Evolutionary conservation across 1,140 invertebrate genomes (phyloP), one percentile per base, ranked within the genome.

Genomic region (Anadara kagoshimensis): DNA sequence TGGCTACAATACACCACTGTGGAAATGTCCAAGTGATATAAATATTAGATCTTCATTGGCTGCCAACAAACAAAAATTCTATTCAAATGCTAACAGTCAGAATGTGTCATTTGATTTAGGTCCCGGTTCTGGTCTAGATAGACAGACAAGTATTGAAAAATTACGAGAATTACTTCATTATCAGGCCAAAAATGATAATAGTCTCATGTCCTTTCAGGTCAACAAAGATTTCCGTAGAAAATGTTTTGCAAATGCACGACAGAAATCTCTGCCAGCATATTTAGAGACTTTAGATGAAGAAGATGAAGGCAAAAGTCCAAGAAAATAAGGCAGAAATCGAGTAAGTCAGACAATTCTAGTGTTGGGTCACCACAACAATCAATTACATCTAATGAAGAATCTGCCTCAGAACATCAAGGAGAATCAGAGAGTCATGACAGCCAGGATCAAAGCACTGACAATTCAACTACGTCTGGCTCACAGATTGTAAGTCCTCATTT

Each of bases 221-320:
- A 69, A 63, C 14, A 58, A 64, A 43, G 57, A 71, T 66, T 26
- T 49, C 22, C 72, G 78, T 45, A 75, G 80, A n/a, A 78, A 78
- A 57, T 74, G 79, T 26, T 87, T 84, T 73, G 78, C 79, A 7
- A 66, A 54, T 51, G 59, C 65, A 22, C 74, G 82, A 20, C 84
- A 87, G 54, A 85, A 84, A 43, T 86, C 86, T 10, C 49, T 87
- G 36, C 86, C 84, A 22, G 61, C 81, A n/a, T 83, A 70, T 65
- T 70, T 87, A 11, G 86, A 87, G 57, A 84, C 84, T 16, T 49
- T 87, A 18, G 78, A 66, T 29, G 85, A 87, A 61, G 83, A 86
- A 65, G 86, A 86, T 29, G 84, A 85, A 72, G 63, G 22, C 43
- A 58, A 51, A 18, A 41, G 57, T 45, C 3, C 12, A 49, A 51